Base-by-base conservation (phyloP, 2,888 invertebrate species). In the Gerris lacustris region DNA sequence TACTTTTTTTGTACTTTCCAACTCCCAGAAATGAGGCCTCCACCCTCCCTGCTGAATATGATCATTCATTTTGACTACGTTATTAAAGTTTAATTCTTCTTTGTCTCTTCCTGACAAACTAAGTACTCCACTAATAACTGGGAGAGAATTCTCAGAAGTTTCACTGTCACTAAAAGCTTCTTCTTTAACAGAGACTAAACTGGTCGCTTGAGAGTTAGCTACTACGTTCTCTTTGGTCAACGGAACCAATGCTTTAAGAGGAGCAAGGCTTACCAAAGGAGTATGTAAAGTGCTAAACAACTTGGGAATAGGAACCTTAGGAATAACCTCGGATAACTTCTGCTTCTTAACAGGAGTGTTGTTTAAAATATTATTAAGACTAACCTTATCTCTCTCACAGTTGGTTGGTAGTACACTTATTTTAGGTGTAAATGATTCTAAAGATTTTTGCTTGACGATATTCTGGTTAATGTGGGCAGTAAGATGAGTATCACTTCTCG, bases 21-120 rank as follows among this genome's bases (percentile, higher is more conserved):
- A 93, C 79, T 94, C 93, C 94, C 94, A 94, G 81, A 94, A 94
- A 82, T 94, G 93, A 72, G 92, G 93, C 69, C 94, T 82, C 45
- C 93, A 82, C 2, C 94, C 93, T 77, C 91, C 91, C 45, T 74
- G 73, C 77, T 90, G 89, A 73, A 93, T 81, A 79, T 93, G 93
- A 78, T 92, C 92, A 79, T 90, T 90, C 84, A 93, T 87, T 64
- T 64, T 64, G 17, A 18, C 31, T 9, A 64, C 18, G 4, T 64
- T 64, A 31, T 17, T 64, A 64, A 64, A n/a, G 17, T 17, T 64
- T 17, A 31, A 47, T n/a, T 44, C 31, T n/a, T n/a, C 31, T 44
- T 67, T 31, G 9, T n/a, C 31, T n/a, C 31, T 67, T 11, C 15
- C 9, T 11, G 45, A 11, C 17, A 31, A 18, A n/a, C 17, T 31